phyloP scores from a whole-genome alignment of 2,113 vertebrate genomes.

The Xenopus tropicalis region UCB_Xtro_10.0 CM004446.2:36648501-36649000 shows the following conservation, averaged over 20 bases:
- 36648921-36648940: slow-evolving; percentile 90
- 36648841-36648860: slow-evolving; percentile 88
- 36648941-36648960: slow-evolving; percentile 87
- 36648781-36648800: background rate
- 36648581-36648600: no score
- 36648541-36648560: no score
- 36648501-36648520: no score
- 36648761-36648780: background rate
- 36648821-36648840: background rate
- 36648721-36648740: background rate
- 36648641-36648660: slow-evolving; percentile 86
- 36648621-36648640: slow-evolving; percentile 91
- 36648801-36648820: background rate
- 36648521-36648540: no score
- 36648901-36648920: slow-evolving; percentile 85
- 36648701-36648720: slow-evolving; percentile 85
- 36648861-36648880: slow-evolving; percentile 83
- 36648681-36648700: slow-evolving; percentile 89
- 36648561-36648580: no score
- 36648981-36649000: no score
- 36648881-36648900: slow-evolving; percentile 81
- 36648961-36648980: slow-evolving; percentile 57
- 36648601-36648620: slow-evolving; percentile 77
- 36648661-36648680: slow-evolving; percentile 86
- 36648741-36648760: background rate